Evolutionary conservation across 2,113 vertebrate species (phyloP).

Genomic region (Aplodontia rufa): DNA sequence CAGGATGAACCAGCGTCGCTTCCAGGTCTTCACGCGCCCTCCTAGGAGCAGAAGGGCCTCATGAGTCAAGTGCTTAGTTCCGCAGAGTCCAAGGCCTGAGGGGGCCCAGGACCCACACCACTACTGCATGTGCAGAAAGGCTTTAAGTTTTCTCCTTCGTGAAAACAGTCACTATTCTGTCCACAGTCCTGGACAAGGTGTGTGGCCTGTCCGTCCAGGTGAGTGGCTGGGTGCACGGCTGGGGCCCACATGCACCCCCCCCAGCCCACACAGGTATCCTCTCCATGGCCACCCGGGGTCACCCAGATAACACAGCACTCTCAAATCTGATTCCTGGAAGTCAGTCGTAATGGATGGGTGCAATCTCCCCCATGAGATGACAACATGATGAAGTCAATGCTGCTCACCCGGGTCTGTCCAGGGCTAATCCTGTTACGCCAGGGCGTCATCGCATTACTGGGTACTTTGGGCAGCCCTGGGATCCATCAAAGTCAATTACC

Average conservation of each 20-base stretch:
- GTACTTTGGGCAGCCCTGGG: not conserved
- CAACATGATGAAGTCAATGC: slow-evolving; percentile 23
- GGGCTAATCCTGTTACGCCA: not conserved
- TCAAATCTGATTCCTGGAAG: not conserved
- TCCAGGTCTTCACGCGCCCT: slow-evolving; percentile 98
- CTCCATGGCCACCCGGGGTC: not conserved
- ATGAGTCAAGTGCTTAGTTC: not conserved
- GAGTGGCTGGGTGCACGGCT: not conserved
- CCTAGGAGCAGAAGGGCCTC: slow-evolving; percentile 85
- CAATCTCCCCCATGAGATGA: slow-evolving; percentile 57
- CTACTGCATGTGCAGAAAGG: no score
- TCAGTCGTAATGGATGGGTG: slow-evolving; percentile 43
- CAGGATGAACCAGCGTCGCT: slow-evolving; percentile 98
- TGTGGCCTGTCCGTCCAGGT: not conserved
- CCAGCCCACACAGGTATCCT: not conserved
- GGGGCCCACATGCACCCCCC: slow-evolving; percentile 49
- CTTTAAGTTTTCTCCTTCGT: not conserved
- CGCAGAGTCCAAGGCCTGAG: not conserved
- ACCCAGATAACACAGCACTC: not conserved
- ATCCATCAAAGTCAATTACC: slow-evolving; percentile 33
- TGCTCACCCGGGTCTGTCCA: not conserved
- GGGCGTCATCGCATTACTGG: not conserved
- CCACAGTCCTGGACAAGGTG: not conserved
- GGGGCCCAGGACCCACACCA: no score
- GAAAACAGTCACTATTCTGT: not conserved